These are phyloP conservation scores for Thymelicus acteon DNA, from an alignment of 2,888 invertebrate species.

Conservation along the genomic window DNA sequence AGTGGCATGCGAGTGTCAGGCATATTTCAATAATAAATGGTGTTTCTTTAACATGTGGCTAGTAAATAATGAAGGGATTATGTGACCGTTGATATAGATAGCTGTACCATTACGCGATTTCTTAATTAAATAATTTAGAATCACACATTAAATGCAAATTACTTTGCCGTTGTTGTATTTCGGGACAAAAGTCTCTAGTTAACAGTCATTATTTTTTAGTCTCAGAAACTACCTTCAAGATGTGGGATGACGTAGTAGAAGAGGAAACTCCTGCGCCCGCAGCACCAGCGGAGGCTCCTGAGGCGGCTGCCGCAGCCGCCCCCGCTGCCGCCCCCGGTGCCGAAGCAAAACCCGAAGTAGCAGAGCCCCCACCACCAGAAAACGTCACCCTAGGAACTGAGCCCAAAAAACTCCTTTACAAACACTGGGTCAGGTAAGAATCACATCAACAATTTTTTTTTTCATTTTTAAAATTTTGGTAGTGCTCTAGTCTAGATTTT, in stretches of 20 bases:
- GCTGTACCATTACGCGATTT: neutral
- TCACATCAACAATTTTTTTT: neutral
- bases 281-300: conserved; percentile 54
- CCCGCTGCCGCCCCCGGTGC: conserved; percentile 52
- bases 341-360: conserved; percentile 71
- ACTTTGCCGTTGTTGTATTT: neutral
- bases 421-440: conserved; percentile 91
- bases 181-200: conserved; percentile 1
- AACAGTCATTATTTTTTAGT: conserved; percentile 61
- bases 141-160: neutral
- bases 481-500: too few species aligned
- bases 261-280: conserved; percentile 58
- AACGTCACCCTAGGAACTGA: conserved; percentile 75
- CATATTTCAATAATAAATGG: conserved; percentile 10
- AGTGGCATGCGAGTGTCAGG: conserved; percentile 24
- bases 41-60: conserved; percentile 11
- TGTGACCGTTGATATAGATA: neutral
- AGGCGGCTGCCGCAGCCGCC: conserved; percentile 55
- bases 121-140: neutral
- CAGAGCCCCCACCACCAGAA: conserved; percentile 74
- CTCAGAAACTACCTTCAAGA: conserved; percentile 71
- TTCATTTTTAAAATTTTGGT: too few species aligned
- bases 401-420: conserved; percentile 89
- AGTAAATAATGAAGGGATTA: neutral
- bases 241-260: conserved; percentile 86